A percentile compares a stretch with the other conserved stretches of the same genome.
phyloP scores from a whole-genome alignment of 2,888 invertebrate species.

The Phorcus lineatus region DNA sequence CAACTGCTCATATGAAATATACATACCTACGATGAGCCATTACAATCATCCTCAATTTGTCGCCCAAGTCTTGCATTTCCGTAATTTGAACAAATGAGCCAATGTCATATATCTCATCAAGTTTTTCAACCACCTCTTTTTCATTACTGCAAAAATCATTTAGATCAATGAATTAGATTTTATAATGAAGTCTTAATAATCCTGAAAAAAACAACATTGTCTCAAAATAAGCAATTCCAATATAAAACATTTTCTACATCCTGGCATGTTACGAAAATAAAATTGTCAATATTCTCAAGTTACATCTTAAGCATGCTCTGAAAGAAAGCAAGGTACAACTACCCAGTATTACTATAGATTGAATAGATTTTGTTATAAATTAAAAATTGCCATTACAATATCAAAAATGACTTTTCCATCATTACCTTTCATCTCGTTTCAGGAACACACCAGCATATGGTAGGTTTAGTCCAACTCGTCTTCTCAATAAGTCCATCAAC shows the following conservation, averaged over 20 bases:
- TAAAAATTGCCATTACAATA: too few species aligned
- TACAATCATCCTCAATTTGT: conserved; percentile 90
- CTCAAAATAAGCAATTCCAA: too few species aligned
- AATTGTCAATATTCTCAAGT: too few species aligned
- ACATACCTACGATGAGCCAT: conserved; percentile 89
- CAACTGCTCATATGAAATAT: too few species aligned
- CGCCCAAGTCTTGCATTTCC: conserved; percentile 96
- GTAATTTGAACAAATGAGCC: conserved; percentile 99
- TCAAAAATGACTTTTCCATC: conserved; percentile 25
- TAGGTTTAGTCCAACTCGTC: conserved; percentile 95
- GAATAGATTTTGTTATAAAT: too few species aligned
- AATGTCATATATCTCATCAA: conserved; percentile 90
- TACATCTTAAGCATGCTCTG: too few species aligned
- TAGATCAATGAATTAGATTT: too few species aligned
- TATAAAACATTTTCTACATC: too few species aligned
- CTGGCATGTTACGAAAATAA: too few species aligned
- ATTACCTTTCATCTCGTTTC: conserved; percentile 90
- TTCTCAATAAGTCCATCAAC: conserved; percentile 90
- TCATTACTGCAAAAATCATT: conserved; percentile 80
- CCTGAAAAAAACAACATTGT: not conserved
- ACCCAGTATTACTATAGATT: too few species aligned
- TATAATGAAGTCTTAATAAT: not conserved
- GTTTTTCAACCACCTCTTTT: conserved; percentile 86
- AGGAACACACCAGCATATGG: conserved; percentile 98
- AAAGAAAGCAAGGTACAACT: too few species aligned